A percentile compares a stretch with the other conserved stretches of the same genome.
Conservation (phyloP, 2,113 vertebrate species). For the Muntiacus muntjak region DNA sequence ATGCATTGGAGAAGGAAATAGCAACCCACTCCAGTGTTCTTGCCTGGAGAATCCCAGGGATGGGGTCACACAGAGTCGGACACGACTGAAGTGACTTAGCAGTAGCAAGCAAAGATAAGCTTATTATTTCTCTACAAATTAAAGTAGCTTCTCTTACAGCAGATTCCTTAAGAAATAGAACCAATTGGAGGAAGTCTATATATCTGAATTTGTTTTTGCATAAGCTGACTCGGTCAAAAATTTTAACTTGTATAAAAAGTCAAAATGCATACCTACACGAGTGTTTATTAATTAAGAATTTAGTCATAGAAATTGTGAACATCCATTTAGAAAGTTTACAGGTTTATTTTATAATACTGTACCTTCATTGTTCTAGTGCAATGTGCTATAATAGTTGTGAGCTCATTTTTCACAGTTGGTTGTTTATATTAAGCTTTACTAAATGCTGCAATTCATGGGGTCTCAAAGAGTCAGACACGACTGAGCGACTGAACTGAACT, state of each 20-base stretch:
- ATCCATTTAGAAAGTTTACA: neutral
- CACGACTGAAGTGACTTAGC: no score
- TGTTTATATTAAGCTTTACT: constrained; percentile 2
- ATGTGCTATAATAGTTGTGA: neutral
- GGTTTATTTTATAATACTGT: neutral
- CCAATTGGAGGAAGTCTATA: neutral
- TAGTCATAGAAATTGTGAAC: neutral
- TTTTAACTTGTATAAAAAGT: neutral
- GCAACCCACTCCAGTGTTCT: no score
- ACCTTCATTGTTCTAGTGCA: neutral
- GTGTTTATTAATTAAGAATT: constrained; percentile 9
- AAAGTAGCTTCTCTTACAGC: neutral
- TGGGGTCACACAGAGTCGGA: no score
- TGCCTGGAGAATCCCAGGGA: no score
- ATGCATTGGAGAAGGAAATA: no score
- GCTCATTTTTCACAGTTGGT: neutral
- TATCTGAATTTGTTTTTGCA: neutral
- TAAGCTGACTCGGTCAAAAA: neutral
- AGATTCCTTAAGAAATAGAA: neutral
- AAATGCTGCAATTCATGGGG: neutral
- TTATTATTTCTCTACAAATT: neutral
- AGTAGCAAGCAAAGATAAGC: neutral
- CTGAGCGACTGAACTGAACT: no score
- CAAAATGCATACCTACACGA: neutral
- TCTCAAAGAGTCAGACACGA: no score